Percentiles rank a stretch among this genome's conserved stretches.
phyloP scores from a whole-genome alignment of 2,888 invertebrate species.

The Andrena trimmerana region DNA sequence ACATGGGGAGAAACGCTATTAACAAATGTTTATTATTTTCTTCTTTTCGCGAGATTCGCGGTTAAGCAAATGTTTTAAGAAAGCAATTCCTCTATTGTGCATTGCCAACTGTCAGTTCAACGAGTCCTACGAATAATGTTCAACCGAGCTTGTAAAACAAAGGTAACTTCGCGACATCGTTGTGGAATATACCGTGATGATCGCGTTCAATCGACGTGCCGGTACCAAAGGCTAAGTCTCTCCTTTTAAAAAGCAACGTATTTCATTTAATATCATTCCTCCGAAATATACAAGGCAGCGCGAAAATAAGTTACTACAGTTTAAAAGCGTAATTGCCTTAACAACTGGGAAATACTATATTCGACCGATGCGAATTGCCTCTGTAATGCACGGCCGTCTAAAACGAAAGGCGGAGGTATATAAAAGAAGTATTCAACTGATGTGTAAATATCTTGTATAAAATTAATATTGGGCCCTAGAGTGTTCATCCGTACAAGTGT shows the following conservation, averaged over 20 bases:
- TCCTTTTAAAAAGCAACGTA: slow-evolving; percentile 21
- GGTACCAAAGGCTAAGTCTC: slow-evolving; percentile 11
- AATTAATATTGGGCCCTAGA: slow-evolving; percentile 24
- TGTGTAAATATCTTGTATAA: slow-evolving; percentile 13
- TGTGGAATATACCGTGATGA: slow-evolving; percentile 6
- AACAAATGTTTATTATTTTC: slow-evolving; percentile 23
- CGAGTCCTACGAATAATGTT: slow-evolving; percentile 13
- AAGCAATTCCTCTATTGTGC: slow-evolving; percentile 24
- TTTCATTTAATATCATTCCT: slow-evolving; percentile 21
- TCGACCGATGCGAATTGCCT: background rate
- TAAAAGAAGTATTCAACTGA: slow-evolving; percentile 24
- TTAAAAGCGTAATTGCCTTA: slow-evolving; percentile 16
- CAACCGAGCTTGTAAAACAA: slow-evolving; percentile 9
- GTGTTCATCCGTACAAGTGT: slow-evolving; percentile 9
- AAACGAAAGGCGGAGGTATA: slow-evolving; percentile 7
- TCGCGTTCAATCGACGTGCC: slow-evolving; percentile 20
- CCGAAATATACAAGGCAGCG: slow-evolving; percentile 53
- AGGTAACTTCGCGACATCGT: background rate
- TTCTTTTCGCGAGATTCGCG: slow-evolving; percentile 19
- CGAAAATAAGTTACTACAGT: slow-evolving; percentile 1
- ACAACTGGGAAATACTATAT: background rate
- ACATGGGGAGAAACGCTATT: slow-evolving; percentile 21
- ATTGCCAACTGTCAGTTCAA: slow-evolving; percentile 10
- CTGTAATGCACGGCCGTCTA: background rate
- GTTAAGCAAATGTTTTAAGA: slow-evolving; percentile 9